Evolutionary conservation across 2,888 invertebrate species (phyloP), one percentile per base, ranked within the genome.

Genomic region (Amphipoea lucens): DNA sequence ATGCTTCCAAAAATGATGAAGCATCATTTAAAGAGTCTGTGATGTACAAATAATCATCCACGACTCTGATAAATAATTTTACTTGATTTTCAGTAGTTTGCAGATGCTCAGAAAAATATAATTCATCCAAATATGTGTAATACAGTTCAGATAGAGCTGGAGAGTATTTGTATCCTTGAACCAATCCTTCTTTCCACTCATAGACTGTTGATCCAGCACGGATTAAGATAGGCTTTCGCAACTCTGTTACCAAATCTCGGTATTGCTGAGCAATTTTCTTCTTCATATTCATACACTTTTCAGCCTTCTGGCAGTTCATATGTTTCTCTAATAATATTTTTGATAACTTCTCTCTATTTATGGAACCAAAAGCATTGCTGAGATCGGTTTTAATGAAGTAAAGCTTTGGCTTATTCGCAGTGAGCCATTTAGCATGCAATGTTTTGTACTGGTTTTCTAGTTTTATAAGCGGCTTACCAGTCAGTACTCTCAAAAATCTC

Each of bases 101-200:
- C 2, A 94, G 51, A 81, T 94, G 93, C 9, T 95, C 86, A 1
- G 90, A 78, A 85, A 96, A 95, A 87, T 95, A 95, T 51, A 91
- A 74, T 74, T 94, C 88, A 91, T 97, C 97, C 83, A 96, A 89
- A 89, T 95, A 89, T 62, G 91, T 92, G 84, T 97, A 97, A 83
- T 96, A 97, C 11, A 97, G 89, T 88, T 97, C 97, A 0, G 96
- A 97, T 2, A 97, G 90, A 1, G 96, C 96, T n/a, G 97, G 97
- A 1, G 97, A 97, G 89, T 95, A 97, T 88, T 95, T 96, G 81
- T 97, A 96, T 2, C 97, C 97, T 88, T 97, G 97, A 1, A 97
- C 95, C 48, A 97, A 90, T 60, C 97, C 97, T 87, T 94, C 91
- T 72, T 91, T 95, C 97, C 97, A 97, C 89, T 95, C 93, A 88